Evolutionary conservation across 2,113 vertebrate species (phyloP), one percentile per base, ranked within the genome.

Genomic region (Ramphastos sulfuratus): DNA sequence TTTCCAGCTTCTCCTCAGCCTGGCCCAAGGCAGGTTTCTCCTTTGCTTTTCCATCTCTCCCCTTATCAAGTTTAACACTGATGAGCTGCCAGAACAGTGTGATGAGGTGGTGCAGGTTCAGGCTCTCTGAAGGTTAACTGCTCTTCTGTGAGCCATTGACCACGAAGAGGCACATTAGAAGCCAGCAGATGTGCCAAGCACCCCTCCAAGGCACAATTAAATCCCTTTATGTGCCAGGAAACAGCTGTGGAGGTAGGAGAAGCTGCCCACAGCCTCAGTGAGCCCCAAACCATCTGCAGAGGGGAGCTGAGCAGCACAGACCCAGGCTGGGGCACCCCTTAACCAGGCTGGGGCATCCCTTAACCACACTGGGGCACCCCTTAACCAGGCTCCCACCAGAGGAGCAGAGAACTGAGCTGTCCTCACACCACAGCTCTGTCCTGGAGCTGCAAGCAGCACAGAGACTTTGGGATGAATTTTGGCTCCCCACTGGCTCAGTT

Each of bases 71-170:
- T 66, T 74, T 75, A 93, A 23, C 64, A 9, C 2, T 2, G 33
- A 37, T 19, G 15, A 76, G 74, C 33, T 60, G 70, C 35, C 59
- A 30, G 58, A 27, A 27, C 30, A n/a, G 37, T 1, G 15, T 1
- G 15, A 3, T 39, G 15, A 73, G 58, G 31, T 2, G 65, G 15
- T 4, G 46, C 27, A 63, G 39, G 16, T 23, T 85, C 82, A 90
- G 79, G 90, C 73, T 93, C 85, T 80, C 70, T 83, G 95, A 91
- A 95, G 90, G 95, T 1, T 33, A 92, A 91, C 44, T 81, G 82
- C 82, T 48, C 88, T 78, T 48, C 76, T 37, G 76, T n/a, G 83
- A 88, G 83, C 77, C 69, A 20, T 1, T 11, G 44, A 21, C 61
- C 6, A 27, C 35, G 56, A 28, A 23, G 48, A 37, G 16, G 33